Percentiles rank a stretch among this genome's conserved stretches.
Conservation (phyloP, 1,140 invertebrate species). For the Conus ventricosus region DNA sequence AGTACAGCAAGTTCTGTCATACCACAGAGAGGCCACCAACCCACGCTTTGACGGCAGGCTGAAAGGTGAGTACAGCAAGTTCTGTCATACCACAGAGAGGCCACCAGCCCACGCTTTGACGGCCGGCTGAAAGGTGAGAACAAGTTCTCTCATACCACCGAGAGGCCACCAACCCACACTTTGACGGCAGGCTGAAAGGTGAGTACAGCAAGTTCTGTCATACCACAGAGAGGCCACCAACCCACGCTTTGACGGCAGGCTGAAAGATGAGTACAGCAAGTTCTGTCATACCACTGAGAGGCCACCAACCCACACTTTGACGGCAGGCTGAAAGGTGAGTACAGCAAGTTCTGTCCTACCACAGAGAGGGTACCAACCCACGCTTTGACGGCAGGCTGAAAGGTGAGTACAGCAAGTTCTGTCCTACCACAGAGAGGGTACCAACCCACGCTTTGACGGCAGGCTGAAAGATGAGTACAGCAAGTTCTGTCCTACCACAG, state of each 20-base stretch:
- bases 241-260: too few species aligned
- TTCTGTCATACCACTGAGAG: too few species aligned
- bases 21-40: too few species aligned
- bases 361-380: slow-evolving; percentile 94
- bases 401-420: slow-evolving; percentile 94
- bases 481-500: slow-evolving; percentile 96
- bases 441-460: slow-evolving; percentile 97
- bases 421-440: slow-evolving; percentile 99
- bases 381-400: slow-evolving; percentile 94
- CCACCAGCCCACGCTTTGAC: slow-evolving; percentile 96
- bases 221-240: too few species aligned
- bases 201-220: slow-evolving; percentile 84
- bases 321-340: too few species aligned
- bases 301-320: too few species aligned
- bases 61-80: slow-evolving; percentile 56
- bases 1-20: too few species aligned
- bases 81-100: slow-evolving; percentile 92
- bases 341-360: slow-evolving; percentile 84
- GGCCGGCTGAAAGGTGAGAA: slow-evolving; percentile 92
- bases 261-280: too few species aligned
- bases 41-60: too few species aligned
- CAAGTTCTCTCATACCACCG: slow-evolving; percentile 97
- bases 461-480: slow-evolving; percentile 91
- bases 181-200: slow-evolving; percentile 94
- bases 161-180: slow-evolving; percentile 97